These are phyloP conservation scores for Clinocottus analis DNA, from an alignment of 2,113 vertebrate genomes.

Conservation along the genomic window DNA sequence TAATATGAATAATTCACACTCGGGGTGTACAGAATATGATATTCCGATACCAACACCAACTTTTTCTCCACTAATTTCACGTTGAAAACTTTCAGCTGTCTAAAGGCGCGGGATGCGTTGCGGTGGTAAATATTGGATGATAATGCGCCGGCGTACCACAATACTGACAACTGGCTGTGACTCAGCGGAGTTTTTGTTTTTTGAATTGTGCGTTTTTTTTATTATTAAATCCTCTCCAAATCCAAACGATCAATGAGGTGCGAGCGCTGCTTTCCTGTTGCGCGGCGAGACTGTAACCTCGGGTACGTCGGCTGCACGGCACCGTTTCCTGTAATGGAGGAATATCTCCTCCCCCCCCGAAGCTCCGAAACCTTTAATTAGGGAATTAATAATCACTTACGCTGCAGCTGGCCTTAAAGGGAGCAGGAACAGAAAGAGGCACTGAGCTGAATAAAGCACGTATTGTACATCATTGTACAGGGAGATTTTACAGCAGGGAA, in stretches of 20 bases:
- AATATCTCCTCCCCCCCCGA: constrained; percentile 34
- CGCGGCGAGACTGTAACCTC: constrained; percentile 3
- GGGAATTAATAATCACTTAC: constrained; percentile 66
- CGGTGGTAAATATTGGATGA: background rate
- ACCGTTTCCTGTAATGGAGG: constrained; percentile 45
- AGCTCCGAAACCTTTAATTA: constrained; percentile 66
- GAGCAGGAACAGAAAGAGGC: constrained; percentile 27
- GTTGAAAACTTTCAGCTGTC: background rate
- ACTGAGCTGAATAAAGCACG: constrained; percentile 46
- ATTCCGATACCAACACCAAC: background rate
- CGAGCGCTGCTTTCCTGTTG: background rate
- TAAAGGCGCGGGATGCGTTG: background rate
- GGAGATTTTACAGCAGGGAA: constrained; percentile 25
- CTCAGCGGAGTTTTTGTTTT: background rate
- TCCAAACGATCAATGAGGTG: background rate
- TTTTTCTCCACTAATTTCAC: background rate
- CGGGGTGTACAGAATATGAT: background rate
- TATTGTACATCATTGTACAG: constrained; percentile 29
- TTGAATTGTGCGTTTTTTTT: constrained; percentile 5
- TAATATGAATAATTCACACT: background rate
- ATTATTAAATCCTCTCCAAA: background rate
- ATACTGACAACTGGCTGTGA: background rate
- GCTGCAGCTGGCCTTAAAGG: constrained; percentile 52
- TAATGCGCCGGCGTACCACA: background rate
- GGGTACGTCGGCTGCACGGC: constrained; percentile 24